phyloP scores from a whole-genome alignment of 53 echinoderm and acorn worm genomes.

The Luidia sarsii region DNA sequence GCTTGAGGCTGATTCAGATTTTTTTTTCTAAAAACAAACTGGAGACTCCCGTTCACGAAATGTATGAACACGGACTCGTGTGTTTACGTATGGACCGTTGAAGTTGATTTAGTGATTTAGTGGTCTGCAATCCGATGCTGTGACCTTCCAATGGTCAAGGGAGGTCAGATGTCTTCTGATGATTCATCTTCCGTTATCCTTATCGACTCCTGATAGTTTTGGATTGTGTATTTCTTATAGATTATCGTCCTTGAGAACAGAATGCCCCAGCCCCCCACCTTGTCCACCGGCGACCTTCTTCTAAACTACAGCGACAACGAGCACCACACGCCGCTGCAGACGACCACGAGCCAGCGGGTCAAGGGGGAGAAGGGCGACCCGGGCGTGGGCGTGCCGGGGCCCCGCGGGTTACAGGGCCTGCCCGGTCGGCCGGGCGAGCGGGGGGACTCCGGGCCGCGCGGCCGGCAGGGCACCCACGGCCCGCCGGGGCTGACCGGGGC shows the following conservation, averaged over 20 bases:
- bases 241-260: constrained; percentile 29
- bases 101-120: too few relatives aligned
- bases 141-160: too few relatives aligned
- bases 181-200: not conserved
- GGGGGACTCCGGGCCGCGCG: constrained; percentile 27
- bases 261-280: constrained; percentile 19
- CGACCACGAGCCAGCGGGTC: not conserved
- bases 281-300: constrained; percentile 3
- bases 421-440: constrained; percentile 12
- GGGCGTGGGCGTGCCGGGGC: constrained; percentile 25
- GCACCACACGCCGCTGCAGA: constrained; percentile 12
- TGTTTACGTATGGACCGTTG: too few relatives aligned
- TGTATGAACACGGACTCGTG: too few relatives aligned
- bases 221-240: not conserved
- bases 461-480: constrained; percentile 16
- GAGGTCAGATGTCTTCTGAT: too few relatives aligned
- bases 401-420: constrained; percentile 14
- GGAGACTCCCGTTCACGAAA: too few relatives aligned
- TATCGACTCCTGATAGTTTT: too few relatives aligned
- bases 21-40: too few relatives aligned
- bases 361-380: constrained; percentile 46
- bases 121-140: too few relatives aligned
- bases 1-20: too few relatives aligned
- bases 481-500: constrained; percentile 19
- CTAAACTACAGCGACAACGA: constrained; percentile 20